Base-by-base conservation (phyloP, 2,797 vertebrate genomes). In the Corythornis leucogaster region DNA sequence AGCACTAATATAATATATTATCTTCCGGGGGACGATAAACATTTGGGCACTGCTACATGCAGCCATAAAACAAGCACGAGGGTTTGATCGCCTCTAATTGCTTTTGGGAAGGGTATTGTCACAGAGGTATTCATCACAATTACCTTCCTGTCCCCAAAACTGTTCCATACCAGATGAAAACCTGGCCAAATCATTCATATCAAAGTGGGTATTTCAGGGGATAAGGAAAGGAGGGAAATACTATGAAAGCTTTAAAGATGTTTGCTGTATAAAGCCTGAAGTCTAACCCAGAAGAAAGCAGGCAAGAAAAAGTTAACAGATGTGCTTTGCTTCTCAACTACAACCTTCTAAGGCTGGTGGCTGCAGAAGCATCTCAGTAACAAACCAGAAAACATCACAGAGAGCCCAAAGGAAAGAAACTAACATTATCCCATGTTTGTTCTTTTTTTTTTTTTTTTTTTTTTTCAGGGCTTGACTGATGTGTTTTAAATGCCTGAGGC, bases 21-120 rank as follows among this genome's bases (percentile, higher is more conserved):
- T 53, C 85, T 88, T 42, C 46, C 69, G 17, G 59, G 83, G 69
- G 35, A 50, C 50, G n/a, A 87, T 78, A 90, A 57, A 46, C 19
- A 30, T 67, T 91, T 87, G 85, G 89, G 78, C 55, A 67, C 20
- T 59, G 63, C 38, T 69, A 85, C 20, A 50, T 28, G 83, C 22
- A 92, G 77, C 82, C 62, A 59, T 80, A 89, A 93, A 95, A 69
- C 15, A 84, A 53, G 79, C 92, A 91, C 17, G 38, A 89, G 42
- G 62, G 89, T 46, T 85, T 61, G 79, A 95, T 45, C 24, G 33
- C 64, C 19, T 69, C 76, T 92, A 93, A 94, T 54, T 92, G 85
- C 67, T 92, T 90, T 75, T 64, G 85, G 88, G 87, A 86, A 86
- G 68, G 67, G 91, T 80, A 88, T 50, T 19, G 63, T 67, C 80